phyloP scores from a whole-genome alignment of 1,140 invertebrate species.

The Conus ventricosus region DNA sequence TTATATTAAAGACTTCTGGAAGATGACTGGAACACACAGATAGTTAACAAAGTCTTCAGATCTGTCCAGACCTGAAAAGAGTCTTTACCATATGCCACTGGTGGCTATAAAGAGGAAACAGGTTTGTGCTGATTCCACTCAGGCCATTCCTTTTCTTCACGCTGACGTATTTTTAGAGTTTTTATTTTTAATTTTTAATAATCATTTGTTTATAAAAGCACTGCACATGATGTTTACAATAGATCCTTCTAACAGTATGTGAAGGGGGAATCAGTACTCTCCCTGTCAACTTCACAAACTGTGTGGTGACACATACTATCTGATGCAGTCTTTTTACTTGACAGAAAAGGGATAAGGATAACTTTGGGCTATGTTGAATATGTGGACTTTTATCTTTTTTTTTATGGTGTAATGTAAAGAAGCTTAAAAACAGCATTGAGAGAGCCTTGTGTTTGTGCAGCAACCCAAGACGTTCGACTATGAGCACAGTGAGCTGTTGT shows the following conservation, averaged over 20 bases:
- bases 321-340: constrained; percentile 18
- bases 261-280: constrained; percentile 34
- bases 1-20: no score
- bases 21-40: no score
- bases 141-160: no score
- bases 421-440: neutral
- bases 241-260: constrained; percentile 28
- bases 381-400: no score
- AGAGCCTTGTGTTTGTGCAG: constrained; percentile 18
- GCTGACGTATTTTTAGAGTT: neutral
- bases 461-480: constrained; percentile 83
- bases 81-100: no score
- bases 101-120: no score
- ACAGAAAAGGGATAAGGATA: no score
- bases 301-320: neutral
- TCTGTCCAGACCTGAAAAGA: no score
- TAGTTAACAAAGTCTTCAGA: no score
- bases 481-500: constrained; percentile 95
- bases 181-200: no score
- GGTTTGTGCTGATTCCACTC: no score
- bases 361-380: no score
- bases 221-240: constrained; percentile 34
- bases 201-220: neutral
- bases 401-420: neutral
- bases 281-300: constrained; percentile 19